phyloP scores from a whole-genome alignment of 2,888 invertebrate genomes.

The Melangyna quadrimaculata region DNA sequence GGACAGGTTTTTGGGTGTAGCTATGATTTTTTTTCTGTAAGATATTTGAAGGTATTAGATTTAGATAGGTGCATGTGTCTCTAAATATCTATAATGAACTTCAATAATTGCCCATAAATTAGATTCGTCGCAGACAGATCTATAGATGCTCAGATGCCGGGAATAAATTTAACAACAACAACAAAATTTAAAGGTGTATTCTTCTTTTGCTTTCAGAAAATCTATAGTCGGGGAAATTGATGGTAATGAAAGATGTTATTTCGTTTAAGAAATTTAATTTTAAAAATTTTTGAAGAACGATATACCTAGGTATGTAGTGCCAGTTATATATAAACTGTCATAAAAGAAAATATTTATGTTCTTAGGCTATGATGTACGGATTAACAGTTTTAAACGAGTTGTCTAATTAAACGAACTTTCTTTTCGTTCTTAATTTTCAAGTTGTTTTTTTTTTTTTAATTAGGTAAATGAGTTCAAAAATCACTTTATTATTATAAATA shows the following conservation, averaged over 20 bases:
- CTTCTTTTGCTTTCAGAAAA: neutral
- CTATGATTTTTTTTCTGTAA: constrained; percentile 2
- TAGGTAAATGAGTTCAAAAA: neutral
- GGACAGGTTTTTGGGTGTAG: constrained; percentile 55
- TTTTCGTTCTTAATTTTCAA: too few species aligned
- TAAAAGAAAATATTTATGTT: neutral
- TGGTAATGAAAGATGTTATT: neutral
- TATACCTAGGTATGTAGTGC: too few species aligned
- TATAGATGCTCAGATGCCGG: constrained; percentile 67
- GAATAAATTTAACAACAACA: constrained; percentile 62
- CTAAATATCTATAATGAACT: constrained; percentile 73
- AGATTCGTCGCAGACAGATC: constrained; percentile 73
- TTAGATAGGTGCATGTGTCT: constrained; percentile 65
- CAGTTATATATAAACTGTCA: neutral
- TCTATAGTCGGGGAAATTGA: neutral
- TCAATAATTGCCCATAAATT: constrained; percentile 73
- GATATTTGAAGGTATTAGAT: constrained; percentile 49
- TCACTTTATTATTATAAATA: too few species aligned
- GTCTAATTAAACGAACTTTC: too few species aligned
- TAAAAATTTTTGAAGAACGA: neutral
- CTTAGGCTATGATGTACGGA: neutral
- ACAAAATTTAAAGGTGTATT: constrained; percentile 19
- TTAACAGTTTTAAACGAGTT: neutral
- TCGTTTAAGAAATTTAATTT: neutral
- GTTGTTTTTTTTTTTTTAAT: neutral